Conservation (phyloP, 2,888 invertebrate species). For the Lepas anatifera region DNA sequence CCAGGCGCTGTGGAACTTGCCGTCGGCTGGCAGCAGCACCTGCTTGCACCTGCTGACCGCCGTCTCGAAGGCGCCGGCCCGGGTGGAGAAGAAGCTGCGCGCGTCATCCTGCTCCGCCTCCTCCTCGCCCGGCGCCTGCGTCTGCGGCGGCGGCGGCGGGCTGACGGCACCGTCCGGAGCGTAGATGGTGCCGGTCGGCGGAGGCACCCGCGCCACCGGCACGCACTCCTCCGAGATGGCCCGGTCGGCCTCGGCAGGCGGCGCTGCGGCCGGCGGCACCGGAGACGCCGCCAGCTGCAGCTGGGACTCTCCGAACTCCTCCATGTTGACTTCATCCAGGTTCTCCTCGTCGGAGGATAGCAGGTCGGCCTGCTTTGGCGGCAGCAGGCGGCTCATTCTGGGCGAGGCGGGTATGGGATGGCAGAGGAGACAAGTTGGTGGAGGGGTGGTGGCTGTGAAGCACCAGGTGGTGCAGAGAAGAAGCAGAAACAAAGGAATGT, state of each 20-base stretch:
- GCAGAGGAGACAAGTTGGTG: too few relatives aligned
- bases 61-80: constrained; percentile 57
- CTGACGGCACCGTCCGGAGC: background rate
- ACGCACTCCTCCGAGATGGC: background rate
- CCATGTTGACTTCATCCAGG: constrained; percentile 10
- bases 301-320: background rate
- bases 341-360: background rate
- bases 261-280: background rate
- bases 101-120: too few relatives aligned
- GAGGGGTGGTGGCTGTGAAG: too few relatives aligned
- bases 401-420: too few relatives aligned
- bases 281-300: constrained; percentile 8
- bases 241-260: background rate
- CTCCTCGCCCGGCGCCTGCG: background rate
- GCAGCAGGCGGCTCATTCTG: background rate
- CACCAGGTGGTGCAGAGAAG: too few relatives aligned
- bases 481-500: too few relatives aligned
- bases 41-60: constrained; percentile 55
- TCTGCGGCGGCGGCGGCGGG: background rate
- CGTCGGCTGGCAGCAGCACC: constrained; percentile 54
- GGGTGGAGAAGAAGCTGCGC: constrained; percentile 49
- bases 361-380: background rate
- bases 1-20: constrained; percentile 60
- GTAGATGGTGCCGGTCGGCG: background rate
- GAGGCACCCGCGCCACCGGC: background rate